Evolutionary conservation across 2,113 vertebrate genomes (phyloP).

Genomic region (Eretmochelys imbricata): DNA sequence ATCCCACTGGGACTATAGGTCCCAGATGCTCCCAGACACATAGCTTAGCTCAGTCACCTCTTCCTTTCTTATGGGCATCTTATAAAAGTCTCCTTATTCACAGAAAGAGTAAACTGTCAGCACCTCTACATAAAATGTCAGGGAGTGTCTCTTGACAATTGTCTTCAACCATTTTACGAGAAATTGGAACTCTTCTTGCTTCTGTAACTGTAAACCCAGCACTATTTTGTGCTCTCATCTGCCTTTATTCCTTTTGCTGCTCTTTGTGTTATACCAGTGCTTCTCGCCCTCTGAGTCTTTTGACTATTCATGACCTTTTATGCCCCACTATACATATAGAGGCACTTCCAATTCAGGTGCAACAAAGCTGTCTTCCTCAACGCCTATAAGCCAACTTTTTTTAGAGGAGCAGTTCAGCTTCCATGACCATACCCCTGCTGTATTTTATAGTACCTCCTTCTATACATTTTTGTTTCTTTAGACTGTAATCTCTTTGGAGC

Average conservation of each 20-base stretch:
- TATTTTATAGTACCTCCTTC: background rate
- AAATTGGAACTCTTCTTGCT: background rate
- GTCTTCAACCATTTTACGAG: background rate
- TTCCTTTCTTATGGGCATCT: background rate
- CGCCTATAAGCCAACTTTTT: background rate
- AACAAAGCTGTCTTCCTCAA: background rate
- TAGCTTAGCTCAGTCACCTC: background rate
- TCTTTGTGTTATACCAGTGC: background rate
- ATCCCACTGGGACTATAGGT: background rate
- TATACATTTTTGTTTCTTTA: background rate
- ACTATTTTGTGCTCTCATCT: background rate
- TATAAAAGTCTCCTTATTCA: background rate
- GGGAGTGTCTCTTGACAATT: background rate
- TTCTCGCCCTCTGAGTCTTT: accelerated
- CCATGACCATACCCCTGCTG: background rate
- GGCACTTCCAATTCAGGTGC: background rate
- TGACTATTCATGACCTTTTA: background rate
- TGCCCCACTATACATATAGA: no score
- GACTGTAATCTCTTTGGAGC: background rate
- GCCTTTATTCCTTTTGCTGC: background rate
- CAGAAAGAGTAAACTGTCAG: background rate
- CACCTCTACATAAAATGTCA: background rate
- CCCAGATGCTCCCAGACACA: background rate
- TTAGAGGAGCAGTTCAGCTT: background rate
- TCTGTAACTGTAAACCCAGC: background rate